Percentiles rank a stretch among this genome's conserved stretches.
Conservation (phyloP, 2,888 invertebrate genomes). For the Allophyes oxyacanthae region DNA sequence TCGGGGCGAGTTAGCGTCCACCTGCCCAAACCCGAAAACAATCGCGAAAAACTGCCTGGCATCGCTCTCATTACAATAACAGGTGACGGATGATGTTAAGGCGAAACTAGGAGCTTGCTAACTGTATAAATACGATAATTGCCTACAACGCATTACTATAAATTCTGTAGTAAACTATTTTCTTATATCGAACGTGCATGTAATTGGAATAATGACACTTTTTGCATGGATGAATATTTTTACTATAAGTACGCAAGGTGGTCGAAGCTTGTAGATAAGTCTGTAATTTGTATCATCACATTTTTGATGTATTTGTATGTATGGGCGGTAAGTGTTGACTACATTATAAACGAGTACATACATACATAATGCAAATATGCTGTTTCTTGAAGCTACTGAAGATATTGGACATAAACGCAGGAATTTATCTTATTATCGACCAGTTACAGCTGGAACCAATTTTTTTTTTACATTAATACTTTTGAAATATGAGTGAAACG, state of each 20-base stretch:
- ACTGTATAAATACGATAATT: conserved; percentile 43
- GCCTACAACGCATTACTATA: conserved; percentile 39
- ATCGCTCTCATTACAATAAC: conserved; percentile 62
- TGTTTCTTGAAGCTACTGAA: neutral
- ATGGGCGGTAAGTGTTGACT: conserved; percentile 21
- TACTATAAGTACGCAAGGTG: conserved; percentile 38
- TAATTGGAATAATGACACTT: conserved; percentile 47
- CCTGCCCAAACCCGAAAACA: conserved; percentile 78
- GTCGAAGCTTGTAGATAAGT: conserved; percentile 1
- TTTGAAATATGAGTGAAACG: conserved; percentile 31
- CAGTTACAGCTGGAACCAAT: neutral
- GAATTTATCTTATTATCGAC: no score
- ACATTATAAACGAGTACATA: conserved; percentile 10
- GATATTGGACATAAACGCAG: no score
- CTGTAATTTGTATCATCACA: conserved; percentile 25
- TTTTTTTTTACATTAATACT: conserved; percentile 23
- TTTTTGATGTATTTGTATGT: conserved; percentile 21
- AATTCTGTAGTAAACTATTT: conserved; percentile 45
- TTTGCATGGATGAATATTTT: conserved; percentile 34
- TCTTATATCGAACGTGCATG: conserved; percentile 38
- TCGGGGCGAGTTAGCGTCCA: conserved; percentile 66
- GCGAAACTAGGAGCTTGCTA: conserved; percentile 41
- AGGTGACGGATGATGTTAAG: conserved; percentile 70
- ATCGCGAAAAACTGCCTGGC: conserved; percentile 72
- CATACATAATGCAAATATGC: conserved; percentile 13